These are phyloP conservation scores for Cynoglossus semilaevis DNA, from an alignment of 2,113 vertebrate species.

Conservation along the genomic window DNA sequence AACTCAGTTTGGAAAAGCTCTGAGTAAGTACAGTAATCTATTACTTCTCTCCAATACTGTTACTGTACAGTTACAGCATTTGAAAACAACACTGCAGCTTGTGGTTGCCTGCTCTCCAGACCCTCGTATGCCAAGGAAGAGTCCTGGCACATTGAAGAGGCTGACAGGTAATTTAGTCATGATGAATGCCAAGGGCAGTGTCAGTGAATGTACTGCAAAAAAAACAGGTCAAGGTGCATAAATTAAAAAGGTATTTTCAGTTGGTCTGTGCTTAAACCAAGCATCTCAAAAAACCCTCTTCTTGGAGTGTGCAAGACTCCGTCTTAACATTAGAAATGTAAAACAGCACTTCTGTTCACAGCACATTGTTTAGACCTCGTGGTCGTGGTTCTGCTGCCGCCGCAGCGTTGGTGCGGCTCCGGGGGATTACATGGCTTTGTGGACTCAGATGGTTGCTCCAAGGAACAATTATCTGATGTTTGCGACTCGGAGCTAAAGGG, in stretches of 20 bases:
- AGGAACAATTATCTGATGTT: constrained; percentile 65
- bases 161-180: constrained; percentile 36
- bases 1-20: constrained; percentile 60
- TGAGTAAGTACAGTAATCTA: background rate
- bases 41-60: constrained; percentile 1
- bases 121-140: constrained; percentile 12
- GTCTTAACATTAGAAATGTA: constrained; percentile 22
- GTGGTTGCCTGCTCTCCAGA: constrained; percentile 29
- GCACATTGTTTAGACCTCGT: constrained; percentile 25
- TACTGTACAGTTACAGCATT: constrained; percentile 9
- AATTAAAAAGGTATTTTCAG: background rate
- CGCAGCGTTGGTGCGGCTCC: constrained; percentile 33
- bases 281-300: no score
- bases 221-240: background rate
- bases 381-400: constrained; percentile 41
- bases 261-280: background rate
- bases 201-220: background rate
- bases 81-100: constrained; percentile 17
- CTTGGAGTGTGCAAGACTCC: background rate
- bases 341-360: constrained; percentile 37
- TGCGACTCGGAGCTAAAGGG: constrained; percentile 48
- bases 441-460: constrained; percentile 63
- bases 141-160: constrained; percentile 20
- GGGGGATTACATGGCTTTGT: constrained; percentile 53
- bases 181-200: constrained; percentile 31